Base-by-base conservation (phyloP, 1,140 invertebrate species). In the Euschistus heros region DNA sequence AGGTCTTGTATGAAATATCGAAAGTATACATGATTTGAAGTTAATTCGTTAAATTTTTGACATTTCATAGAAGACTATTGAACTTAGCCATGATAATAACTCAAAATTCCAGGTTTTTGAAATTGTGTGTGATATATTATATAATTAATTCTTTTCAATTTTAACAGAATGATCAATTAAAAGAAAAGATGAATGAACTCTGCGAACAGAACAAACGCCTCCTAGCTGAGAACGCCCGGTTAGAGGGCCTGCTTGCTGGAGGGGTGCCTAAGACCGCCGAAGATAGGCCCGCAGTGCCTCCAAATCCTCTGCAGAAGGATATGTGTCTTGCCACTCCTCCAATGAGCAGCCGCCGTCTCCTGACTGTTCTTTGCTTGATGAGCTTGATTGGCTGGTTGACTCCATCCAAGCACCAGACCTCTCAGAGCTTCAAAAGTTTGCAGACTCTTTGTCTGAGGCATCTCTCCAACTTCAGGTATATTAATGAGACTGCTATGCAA, bases 251-350 rank as follows among this genome's bases (percentile, higher is more conserved):
- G 30, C 62, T 68, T 26, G 22, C 62, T 30, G 46, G 47, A 27
- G 50, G 54, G 27, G 62, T 61, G 66, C 66, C 54, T 54, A 37
- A 37, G 33, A 37, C 33, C 33, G 8, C 13, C 54, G 33, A 62
- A 59, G 64, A 37, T 82, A 87, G 87, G 88, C 86, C 88, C 74
- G 84, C 87, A 80, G 87, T 79, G 81, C 88, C 86, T 82, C 75
- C 65, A 33, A 62, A 73, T 82, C 87, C 87, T 89, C 88, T 82
- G 85, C 88, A 81, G 88, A 81, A 89, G 87, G 88, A 85, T 80
- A 80, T 79, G 76, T 37, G 33, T 37, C 33, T 37, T 37, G 33
- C 8, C 33, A 37, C 77, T 77, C 78, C 79, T 78, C 77, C 79
- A 80, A 75, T 76, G 80, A 83, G 79, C 80, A 81, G 65, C 33